Base-by-base conservation (phyloP, 2,113 vertebrate genomes). In the Oriolus oriolus region DNA sequence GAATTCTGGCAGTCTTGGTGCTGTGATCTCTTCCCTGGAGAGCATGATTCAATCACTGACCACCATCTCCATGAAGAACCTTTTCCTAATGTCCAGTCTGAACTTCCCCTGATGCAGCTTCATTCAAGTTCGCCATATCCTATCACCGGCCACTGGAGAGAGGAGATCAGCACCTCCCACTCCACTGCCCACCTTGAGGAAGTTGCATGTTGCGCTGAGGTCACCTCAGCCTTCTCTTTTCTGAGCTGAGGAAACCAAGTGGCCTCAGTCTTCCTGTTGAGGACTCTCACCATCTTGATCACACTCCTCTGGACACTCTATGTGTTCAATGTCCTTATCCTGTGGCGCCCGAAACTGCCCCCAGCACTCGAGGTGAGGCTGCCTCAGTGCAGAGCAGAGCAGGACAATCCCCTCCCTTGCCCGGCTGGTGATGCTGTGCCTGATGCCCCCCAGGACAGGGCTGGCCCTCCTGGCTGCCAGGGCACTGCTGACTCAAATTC, bases 351-450 rank as follows among this genome's bases (percentile, higher is more conserved):
- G 35, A 15, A 64, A 2, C 20, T 44, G 27, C 10, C 28, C 31
- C 16, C 28, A 84, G 8, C 13, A 50, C n/a, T 42, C 0, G 2
- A 75, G 17, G 17, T 47, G 56, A 54, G 27, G 21, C 27, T 0
- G 0, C 4, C 18, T 21, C 19, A 56, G 42, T 0, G 1, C 26
- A 45, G 53, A 47, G 47, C 18, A 41, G 3, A 35, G 39, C 2
- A 1, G 45, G 15, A 71, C 24, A 71, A 39, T 37, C 11, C 6
- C 24, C 35, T 63, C 24, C 26, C 20, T 70, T 3, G 2, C 19
- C 30, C 0, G 0, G 26, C 37, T 16, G 13, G 24, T 0, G 1
- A 27, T 52, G 49, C 33, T 73, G 27, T 6, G 4, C n/a, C 59
- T 65, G 41, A 49, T 65, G 44, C 1, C 0, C 13, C n/a, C 15